Evolutionary conservation across 2,113 vertebrate genomes (phyloP).

Genomic region (Boleophthalmus pectinirostris): DNA sequence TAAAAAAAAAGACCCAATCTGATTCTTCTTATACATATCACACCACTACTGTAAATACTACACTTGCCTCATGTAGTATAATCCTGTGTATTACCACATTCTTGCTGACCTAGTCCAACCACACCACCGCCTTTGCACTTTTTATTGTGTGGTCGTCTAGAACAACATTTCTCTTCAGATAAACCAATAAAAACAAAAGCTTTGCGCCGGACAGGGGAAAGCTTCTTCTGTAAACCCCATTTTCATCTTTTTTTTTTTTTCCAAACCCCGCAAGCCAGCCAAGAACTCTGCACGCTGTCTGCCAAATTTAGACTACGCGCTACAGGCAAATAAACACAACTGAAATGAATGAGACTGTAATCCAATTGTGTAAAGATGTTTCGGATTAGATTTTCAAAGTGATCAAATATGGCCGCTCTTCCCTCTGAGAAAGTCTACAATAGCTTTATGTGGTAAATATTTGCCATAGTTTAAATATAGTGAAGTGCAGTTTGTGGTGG

Average conservation of each 20-base stretch:
- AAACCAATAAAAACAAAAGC: background rate
- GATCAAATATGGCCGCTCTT: background rate
- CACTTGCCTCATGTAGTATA: background rate
- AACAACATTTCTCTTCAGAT: conserved; percentile 11
- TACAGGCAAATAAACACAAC: conserved; percentile 1
- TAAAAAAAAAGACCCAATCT: no score
- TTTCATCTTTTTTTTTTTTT: background rate
- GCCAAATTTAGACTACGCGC: background rate
- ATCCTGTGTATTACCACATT: background rate
- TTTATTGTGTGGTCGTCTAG: background rate
- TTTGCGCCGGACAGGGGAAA: conserved; percentile 4
- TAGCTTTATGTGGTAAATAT: no score
- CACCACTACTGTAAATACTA: no score
- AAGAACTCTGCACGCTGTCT: background rate
- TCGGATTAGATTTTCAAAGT: conserved; percentile 14
- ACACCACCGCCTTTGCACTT: background rate
- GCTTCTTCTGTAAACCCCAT: background rate
- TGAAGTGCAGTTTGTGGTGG: no score
- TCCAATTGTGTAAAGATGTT: conserved; percentile 5
- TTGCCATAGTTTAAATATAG: no score
- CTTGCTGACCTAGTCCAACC: background rate
- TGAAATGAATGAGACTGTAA: background rate
- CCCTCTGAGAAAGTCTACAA: no score
- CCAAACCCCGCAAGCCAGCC: background rate
- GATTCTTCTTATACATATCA: no score